These are phyloP conservation scores for Muntiacus muntjak DNA, from an alignment of 2,113 vertebrate genomes.

Conservation along the genomic window DNA sequence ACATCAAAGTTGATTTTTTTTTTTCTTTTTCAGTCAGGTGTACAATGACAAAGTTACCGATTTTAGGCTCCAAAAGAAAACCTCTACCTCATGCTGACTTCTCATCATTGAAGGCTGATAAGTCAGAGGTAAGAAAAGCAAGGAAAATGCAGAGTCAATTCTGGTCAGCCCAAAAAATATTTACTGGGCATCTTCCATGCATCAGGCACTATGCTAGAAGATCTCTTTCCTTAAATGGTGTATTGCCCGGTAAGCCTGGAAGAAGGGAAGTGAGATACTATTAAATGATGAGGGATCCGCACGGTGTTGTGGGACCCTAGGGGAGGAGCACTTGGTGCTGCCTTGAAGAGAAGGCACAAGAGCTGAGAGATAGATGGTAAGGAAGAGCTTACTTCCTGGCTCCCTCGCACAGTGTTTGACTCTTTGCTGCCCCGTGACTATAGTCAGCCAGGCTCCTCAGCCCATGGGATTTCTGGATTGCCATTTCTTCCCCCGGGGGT, in stretches of 20 bases:
- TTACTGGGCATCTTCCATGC: not conserved
- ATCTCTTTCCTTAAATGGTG: not conserved
- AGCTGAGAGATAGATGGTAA: not conserved
- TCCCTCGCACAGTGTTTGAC: not conserved
- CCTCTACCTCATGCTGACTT: conserved; percentile 52
- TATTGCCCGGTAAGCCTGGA: not conserved
- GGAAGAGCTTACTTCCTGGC: not conserved
- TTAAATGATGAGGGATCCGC: not conserved
- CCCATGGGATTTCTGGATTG: not conserved
- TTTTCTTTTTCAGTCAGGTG: conserved; percentile 68
- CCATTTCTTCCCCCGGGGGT: not conserved
- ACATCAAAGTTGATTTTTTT: conserved; percentile 71
- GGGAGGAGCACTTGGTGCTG: not conserved
- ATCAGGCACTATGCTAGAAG: not conserved
- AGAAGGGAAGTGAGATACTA: not conserved
- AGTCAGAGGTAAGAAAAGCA: conserved; percentile 57
- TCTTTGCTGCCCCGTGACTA: not conserved
- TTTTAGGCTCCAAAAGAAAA: conserved; percentile 73
- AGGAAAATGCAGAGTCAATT: not conserved
- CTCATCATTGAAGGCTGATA: conserved; percentile 50
- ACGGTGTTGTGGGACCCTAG: not conserved
- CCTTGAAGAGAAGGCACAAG: not conserved
- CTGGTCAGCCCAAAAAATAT: not conserved
- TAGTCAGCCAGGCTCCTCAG: not conserved
- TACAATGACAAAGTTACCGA: conserved; percentile 72